A percentile compares a stretch with the other conserved stretches of the same genome.
Conservation (phyloP, 64 coral and sea anemone species). For the Anthopleura sola region DNA sequence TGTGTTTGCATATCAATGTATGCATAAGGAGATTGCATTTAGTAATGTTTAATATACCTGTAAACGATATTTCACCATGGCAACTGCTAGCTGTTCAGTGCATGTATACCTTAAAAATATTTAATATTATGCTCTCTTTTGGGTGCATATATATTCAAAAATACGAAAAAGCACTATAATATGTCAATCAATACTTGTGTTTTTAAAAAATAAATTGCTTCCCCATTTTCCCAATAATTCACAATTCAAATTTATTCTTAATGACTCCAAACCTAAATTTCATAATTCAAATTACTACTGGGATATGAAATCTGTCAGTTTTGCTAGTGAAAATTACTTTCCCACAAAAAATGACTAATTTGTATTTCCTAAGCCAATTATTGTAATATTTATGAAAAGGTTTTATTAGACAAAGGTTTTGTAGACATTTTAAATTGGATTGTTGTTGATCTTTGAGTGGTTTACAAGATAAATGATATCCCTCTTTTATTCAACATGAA, state of each 20-base stretch:
- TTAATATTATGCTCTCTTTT: background rate
- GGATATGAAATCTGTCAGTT: too few relatives aligned
- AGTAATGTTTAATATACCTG: background rate
- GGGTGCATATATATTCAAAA: too few relatives aligned
- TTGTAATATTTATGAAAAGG: background rate
- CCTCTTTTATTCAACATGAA: too few relatives aligned
- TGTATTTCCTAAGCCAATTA: background rate
- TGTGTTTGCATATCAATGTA: background rate
- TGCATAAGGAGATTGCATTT: background rate
- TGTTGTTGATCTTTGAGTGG: too few relatives aligned
- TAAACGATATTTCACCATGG: constrained; percentile 9
- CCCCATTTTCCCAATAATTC: background rate
- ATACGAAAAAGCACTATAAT: too few relatives aligned
- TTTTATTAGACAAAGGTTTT: background rate
- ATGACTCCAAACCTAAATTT: too few relatives aligned
- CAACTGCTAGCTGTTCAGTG: background rate
- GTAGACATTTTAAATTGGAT: background rate
- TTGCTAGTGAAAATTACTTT: too few relatives aligned
- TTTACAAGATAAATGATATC: too few relatives aligned
- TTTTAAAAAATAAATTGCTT: background rate
- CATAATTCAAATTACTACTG: too few relatives aligned
- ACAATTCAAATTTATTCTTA: too few relatives aligned
- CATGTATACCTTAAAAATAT: background rate
- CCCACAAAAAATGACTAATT: background rate
- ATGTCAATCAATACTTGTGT: too few relatives aligned